Evolutionary conservation across 2,888 invertebrate genomes (phyloP).

Genomic region (Pegoplata infirma): DNA sequence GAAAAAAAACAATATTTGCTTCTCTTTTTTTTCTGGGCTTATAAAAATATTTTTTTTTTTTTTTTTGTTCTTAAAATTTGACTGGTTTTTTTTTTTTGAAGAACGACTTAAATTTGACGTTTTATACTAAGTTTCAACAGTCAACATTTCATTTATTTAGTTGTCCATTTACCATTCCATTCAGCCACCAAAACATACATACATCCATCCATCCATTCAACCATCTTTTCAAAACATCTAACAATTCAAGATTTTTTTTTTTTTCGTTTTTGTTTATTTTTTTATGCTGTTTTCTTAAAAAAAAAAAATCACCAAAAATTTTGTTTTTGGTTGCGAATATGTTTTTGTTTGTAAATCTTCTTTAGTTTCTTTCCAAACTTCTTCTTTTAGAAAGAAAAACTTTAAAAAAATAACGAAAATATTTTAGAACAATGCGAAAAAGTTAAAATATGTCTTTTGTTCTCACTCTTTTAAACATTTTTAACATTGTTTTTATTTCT

Average conservation of each 20-base stretch:
- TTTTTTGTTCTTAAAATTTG: not conserved
- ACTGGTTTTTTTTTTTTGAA: not conserved
- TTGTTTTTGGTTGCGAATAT: not conserved
- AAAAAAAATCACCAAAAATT: slow-evolving; percentile 6
- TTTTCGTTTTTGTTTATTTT: slow-evolving; percentile 21
- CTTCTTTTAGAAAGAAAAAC: not conserved
- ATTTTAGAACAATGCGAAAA: slow-evolving; percentile 69
- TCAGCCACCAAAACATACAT: slow-evolving; percentile 21
- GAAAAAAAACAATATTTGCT: slow-evolving; percentile 28
- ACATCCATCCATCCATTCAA: slow-evolving; percentile 24
- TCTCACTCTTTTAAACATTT: slow-evolving; percentile 67
- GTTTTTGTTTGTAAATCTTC: not conserved
- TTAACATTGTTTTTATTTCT: slow-evolving; percentile 43
- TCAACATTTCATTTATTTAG: slow-evolving; percentile 51
- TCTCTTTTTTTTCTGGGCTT: slow-evolving; percentile 6
- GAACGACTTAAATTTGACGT: slow-evolving; percentile 42
- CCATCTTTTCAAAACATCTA: too few species aligned
- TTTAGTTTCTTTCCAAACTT: slow-evolving; percentile 15
- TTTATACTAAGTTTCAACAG: slow-evolving; percentile 49
- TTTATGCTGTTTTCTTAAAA: slow-evolving; percentile 13
- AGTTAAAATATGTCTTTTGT: slow-evolving; percentile 70
- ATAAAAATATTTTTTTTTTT: slow-evolving; percentile 38
- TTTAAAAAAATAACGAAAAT: slow-evolving; percentile 36
- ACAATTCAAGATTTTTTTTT: slow-evolving; percentile 36
- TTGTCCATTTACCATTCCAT: slow-evolving; percentile 8